Evolutionary conservation across 2,797 vertebrate genomes (phyloP), one percentile per base, ranked within the genome.

Genomic region (Urocyon cinereoargenteus): DNA sequence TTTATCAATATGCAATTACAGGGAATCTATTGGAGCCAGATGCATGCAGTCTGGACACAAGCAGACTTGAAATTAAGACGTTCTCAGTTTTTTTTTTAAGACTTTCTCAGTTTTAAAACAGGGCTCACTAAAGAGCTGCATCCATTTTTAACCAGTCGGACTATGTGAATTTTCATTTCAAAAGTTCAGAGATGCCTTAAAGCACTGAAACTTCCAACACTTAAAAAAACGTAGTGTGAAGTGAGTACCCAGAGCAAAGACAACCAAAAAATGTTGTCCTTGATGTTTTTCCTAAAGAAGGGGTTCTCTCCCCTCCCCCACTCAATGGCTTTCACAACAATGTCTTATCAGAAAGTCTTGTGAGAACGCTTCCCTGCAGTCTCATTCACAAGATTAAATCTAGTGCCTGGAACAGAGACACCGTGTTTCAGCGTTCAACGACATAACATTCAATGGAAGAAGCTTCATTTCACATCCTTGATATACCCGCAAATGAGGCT

Each of bases 1-100:
- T 98, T 98, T 98, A 96, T 96, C 98, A 98, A 98, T 97, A 98
- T 97, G 97, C 95, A 98, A 98, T 98, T 98, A 98, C 97, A 98
- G 96, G 97, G 92, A 98, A 98, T 98, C 98, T 98, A 98, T 98
- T 97, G 93, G 61, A 97, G 97, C 98, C 98, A 98, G 97, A 98
- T 98, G 97, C 82, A 96, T 96, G 91, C 72, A 66, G 90, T 73
- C 61, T 51, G 83, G 93, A 88, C 73, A 97, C 64, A 86, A 62
- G 96, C 78, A 95, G 97, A 97, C 66, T 86, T 83, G 68, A 97
- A 85, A 96, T 83, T 94, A 97, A 87, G 89, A 96, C n/a, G 91
- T 91, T 61, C 72, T 97, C 70, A 51, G 68, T 92, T 97, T 90
- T 40, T 40, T 40, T 45, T 45, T 83, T 94, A 97, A 87, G 89